phyloP scores from a whole-genome alignment of 2,888 invertebrate species.

The Lepidocyrtinus sp. region DNA sequence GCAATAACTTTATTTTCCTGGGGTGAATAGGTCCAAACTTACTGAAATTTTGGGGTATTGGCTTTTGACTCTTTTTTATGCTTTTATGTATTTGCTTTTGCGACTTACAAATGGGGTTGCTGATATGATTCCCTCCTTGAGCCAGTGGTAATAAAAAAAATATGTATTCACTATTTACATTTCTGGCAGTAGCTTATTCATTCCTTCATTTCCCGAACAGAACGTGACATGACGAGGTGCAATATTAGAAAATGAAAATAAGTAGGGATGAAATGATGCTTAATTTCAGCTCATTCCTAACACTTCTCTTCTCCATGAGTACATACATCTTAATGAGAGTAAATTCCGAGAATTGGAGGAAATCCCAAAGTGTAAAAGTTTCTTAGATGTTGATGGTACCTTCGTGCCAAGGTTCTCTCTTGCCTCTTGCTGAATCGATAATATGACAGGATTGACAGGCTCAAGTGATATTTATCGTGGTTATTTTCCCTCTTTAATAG shows the following conservation, averaged over 20 bases:
- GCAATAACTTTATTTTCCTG: conserved; percentile 25
- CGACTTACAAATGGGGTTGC: no score
- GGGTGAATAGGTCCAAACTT: not conserved
- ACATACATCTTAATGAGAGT: no score
- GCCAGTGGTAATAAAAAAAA: not conserved
- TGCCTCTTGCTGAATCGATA: conserved; percentile 39
- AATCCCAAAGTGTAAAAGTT: no score
- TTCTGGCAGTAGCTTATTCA: no score
- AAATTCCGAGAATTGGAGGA: no score
- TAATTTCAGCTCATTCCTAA: no score
- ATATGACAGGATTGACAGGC: conserved; percentile 51
- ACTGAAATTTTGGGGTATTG: not conserved
- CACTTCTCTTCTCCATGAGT: no score
- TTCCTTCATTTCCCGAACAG: no score
- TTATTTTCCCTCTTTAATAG: not conserved
- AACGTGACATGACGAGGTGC: no score
- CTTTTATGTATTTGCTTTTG: no score
- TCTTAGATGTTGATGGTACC: not conserved
- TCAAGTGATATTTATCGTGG: conserved; percentile 46
- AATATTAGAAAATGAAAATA: not conserved
- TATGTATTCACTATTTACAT: not conserved
- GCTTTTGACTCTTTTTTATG: conserved; percentile 22
- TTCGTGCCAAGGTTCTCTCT: not conserved
- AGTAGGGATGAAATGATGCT: not conserved
- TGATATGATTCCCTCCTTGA: not conserved